Evolutionary conservation across 2,888 invertebrate genomes (phyloP), one percentile per base, ranked within the genome.

Genomic region (Alloscopus bannaensis): DNA sequence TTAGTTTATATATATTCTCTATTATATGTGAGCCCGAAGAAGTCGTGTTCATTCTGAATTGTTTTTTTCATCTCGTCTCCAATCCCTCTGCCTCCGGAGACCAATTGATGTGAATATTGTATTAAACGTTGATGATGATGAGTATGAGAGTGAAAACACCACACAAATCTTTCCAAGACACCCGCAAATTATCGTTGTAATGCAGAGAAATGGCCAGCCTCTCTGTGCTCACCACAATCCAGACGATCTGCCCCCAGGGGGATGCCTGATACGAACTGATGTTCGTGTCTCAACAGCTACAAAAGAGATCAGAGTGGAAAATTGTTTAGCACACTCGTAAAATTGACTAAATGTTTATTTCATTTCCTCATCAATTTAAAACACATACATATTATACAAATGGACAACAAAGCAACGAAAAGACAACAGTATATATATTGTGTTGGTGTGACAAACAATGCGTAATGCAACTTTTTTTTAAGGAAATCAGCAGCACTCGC

Each of bases 201-300:
- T 18, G 4, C n/a, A n/a, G n/a, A n/a, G n/a, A n/a, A n/a, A 47
- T 18, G n/a, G n/a, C 47, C 8, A 4, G 11, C 47, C 11, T 13
- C 47, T 47, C 47, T 13, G n/a, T 47, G 4, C 31, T 83, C 69
- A 84, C 84, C 84, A 84, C 20, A 85, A 76, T 81, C 92, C 92
- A 69, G 95, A 93, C 16, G 95, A 96, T 88, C 94, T 93, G 64
- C 96, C 96, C 85, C 96, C 96, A 1, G 96, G 96, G 8, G 96
- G 96, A 90, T 95, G 94, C 88, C 93, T 91, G 2, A 96, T 95
- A 86, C 94, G 93, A 80, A 96, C 95, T 75, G 93, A 94, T 0
- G 95, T 92, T 87, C 94, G 93, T 85, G 92, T 91, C 72, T 92
- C 92, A 16, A 90, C 89, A 68, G 93, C 94, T 88, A 93, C 18